Evolutionary conservation across 2,888 invertebrate genomes (phyloP).

Genomic region (Blera fallax): DNA sequence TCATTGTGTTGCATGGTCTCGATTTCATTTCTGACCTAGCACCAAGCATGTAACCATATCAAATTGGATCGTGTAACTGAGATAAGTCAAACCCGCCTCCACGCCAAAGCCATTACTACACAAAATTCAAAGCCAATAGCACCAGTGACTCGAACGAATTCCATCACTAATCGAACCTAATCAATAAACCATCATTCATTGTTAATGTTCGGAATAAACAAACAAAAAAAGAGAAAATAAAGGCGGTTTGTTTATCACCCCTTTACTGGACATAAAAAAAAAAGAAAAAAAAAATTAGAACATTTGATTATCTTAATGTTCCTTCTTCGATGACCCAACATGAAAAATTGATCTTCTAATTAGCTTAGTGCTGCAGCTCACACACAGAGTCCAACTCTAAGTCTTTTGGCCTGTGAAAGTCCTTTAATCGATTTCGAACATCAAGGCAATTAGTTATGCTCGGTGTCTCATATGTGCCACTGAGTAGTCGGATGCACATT

Average conservation of each 20-base stretch:
- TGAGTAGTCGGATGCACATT: conserved; percentile 61
- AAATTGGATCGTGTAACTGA: background rate
- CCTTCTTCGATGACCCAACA: conserved; percentile 63
- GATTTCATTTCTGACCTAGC: background rate
- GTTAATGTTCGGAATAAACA: conserved; percentile 52
- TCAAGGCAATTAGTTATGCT: conserved; percentile 67
- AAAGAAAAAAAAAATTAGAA: conserved; percentile 36
- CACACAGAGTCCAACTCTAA: background rate
- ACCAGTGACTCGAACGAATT: conserved; percentile 31
- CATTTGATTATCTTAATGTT: conserved; percentile 70
- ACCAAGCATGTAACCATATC: background rate
- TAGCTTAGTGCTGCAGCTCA: conserved; percentile 49
- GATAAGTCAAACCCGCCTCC: background rate
- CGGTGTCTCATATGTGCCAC: conserved; percentile 62
- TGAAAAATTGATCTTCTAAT: conserved; percentile 72
- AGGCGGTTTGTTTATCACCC: conserved; percentile 54
- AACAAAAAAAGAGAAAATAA: conserved; percentile 18
- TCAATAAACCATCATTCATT: conserved; percentile 69
- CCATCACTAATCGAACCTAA: conserved; percentile 54
- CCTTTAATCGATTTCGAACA: conserved; percentile 68
- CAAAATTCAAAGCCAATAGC: background rate
- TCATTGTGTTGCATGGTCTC: background rate
- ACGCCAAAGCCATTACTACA: background rate
- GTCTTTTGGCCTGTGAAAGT: conserved; percentile 6
- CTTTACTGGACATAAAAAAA: conserved; percentile 19